phyloP scores from a whole-genome alignment of 2,113 vertebrate species.

The Psophia crepitans region DNA sequence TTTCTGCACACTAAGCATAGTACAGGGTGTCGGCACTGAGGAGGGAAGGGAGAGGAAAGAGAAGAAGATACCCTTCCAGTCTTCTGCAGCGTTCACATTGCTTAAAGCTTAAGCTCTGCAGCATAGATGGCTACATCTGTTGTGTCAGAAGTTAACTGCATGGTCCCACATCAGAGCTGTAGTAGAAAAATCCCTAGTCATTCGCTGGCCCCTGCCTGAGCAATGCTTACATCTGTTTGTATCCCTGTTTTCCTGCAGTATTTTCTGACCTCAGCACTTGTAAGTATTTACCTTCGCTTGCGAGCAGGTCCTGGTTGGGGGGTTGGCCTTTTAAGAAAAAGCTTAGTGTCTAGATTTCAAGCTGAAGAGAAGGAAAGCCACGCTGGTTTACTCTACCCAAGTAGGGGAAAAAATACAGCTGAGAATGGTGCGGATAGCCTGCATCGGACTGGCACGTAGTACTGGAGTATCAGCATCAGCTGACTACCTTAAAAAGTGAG shows the following conservation, averaged over 20 bases:
- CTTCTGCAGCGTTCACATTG: background rate
- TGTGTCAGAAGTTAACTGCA: slow-evolving; percentile 15
- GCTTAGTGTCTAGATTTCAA: background rate
- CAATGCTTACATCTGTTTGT: background rate
- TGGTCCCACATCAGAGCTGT: background rate
- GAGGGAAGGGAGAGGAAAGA: background rate
- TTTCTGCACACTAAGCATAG: slow-evolving; percentile 56
- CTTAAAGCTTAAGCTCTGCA: background rate
- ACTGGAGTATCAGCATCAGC: background rate
- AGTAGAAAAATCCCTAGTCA: background rate
- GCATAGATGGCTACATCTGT: slow-evolving; percentile 8
- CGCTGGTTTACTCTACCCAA: background rate
- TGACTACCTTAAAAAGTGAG: slow-evolving; percentile 39
- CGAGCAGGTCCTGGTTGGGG: background rate
- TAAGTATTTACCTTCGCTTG: background rate
- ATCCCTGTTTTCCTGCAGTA: no score
- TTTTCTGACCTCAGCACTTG: background rate
- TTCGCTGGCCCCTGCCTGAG: background rate
- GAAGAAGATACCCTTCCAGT: background rate
- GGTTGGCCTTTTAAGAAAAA: slow-evolving; percentile 9
- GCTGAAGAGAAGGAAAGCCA: background rate
- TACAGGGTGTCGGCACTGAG: slow-evolving; percentile 26
- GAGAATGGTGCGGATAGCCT: background rate
- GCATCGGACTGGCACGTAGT: background rate
- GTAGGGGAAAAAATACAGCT: background rate